Conservation (phyloP, 2,797 vertebrate genomes). For the Oreonectes daqikongensis region DNA sequence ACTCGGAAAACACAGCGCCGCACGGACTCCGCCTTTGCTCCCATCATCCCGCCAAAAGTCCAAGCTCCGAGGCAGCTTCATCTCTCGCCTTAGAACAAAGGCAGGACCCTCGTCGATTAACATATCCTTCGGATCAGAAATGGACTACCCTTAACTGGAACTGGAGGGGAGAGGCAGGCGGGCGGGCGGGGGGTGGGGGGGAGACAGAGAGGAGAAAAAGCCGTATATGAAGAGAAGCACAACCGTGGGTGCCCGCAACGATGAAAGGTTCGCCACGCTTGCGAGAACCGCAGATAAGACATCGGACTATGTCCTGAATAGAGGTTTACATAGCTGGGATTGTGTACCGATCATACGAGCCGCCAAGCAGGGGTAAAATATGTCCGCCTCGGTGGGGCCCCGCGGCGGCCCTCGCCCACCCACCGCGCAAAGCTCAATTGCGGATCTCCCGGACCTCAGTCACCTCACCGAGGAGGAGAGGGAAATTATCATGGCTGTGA, state of each 20-base stretch:
- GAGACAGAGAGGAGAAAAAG: slow-evolving; percentile 67
- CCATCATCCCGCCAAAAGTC: slow-evolving; percentile 53
- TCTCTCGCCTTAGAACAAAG: slow-evolving; percentile 59
- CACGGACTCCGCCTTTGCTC: slow-evolving; percentile 61
- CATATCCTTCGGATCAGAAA: slow-evolving; percentile 70
- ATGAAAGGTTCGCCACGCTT: slow-evolving; percentile 83
- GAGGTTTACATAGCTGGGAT: slow-evolving; percentile 75
- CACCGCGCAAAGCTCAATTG: slow-evolving; percentile 89
- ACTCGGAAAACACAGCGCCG: slow-evolving; percentile 63
- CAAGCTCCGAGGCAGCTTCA: slow-evolving; percentile 54
- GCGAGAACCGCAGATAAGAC: slow-evolving; percentile 69
- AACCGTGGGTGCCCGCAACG: slow-evolving; percentile 80
- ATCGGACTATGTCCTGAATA: slow-evolving; percentile 84
- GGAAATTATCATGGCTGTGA: slow-evolving; percentile 97
- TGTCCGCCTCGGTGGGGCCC: slow-evolving; percentile 95
- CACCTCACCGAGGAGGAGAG: slow-evolving; percentile 98
- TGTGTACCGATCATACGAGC: slow-evolving; percentile 81
- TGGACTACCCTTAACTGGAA: slow-evolving; percentile 79
- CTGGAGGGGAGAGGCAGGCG: slow-evolving; percentile 75
- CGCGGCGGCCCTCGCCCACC: slow-evolving; percentile 91
- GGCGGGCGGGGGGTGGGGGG: slow-evolving; percentile 72
- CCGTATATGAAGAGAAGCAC: slow-evolving; percentile 78
- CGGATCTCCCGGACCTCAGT: slow-evolving; percentile 96
- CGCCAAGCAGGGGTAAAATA: slow-evolving; percentile 79
- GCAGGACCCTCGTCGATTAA: slow-evolving; percentile 52